Evolutionary conservation across 2,797 vertebrate genomes (phyloP).

Genomic region (Poecilia gillii): DNA sequence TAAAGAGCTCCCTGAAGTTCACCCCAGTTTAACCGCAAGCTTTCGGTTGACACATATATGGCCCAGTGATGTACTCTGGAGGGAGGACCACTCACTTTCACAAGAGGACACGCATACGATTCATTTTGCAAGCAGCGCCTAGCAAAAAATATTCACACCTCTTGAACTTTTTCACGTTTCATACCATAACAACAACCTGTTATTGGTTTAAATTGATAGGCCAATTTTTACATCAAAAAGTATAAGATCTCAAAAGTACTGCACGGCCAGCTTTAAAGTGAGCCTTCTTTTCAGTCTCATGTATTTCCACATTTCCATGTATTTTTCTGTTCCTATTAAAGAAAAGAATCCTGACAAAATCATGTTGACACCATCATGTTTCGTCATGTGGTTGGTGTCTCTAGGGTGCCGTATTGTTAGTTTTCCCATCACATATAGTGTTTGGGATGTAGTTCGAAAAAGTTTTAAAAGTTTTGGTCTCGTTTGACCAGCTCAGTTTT

Average conservation of each 20-base stretch:
- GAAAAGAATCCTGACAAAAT: neutral
- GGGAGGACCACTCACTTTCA: constrained; percentile 43
- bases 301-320: neutral
- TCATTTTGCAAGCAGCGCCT: neutral
- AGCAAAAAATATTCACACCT: neutral
- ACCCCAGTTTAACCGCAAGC: constrained; percentile 57
- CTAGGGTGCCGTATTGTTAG: neutral
- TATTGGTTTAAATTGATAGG: neutral
- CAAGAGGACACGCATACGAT: neutral
- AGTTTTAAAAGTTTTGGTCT: neutral
- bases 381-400: neutral
- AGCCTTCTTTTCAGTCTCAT: neutral
- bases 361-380: neutral
- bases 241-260: neutral
- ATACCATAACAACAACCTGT: neutral
- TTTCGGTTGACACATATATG: constrained; percentile 52
- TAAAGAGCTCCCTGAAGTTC: constrained; percentile 78
- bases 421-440: neutral
- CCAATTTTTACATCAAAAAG: neutral
- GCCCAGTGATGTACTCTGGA: constrained; percentile 35
- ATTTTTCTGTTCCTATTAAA: neutral
- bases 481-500: neutral
- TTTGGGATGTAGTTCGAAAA: neutral
- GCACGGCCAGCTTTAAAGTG: neutral
- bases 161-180: neutral